phyloP scores from a whole-genome alignment of 2,797 vertebrate genomes.

The Antrozous pallidus region DNA sequence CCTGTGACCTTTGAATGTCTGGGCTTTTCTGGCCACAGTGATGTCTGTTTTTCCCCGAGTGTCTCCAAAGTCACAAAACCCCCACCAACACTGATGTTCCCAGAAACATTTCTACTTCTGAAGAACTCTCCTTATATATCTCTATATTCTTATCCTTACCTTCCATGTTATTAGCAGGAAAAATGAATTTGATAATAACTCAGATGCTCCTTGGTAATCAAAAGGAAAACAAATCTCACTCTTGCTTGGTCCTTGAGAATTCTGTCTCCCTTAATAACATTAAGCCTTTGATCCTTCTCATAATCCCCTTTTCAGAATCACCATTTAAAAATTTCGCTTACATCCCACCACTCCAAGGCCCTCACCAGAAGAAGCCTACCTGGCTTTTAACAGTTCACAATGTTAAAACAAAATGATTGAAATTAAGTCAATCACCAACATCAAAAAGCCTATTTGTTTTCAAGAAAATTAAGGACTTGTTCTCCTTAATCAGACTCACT shows the following conservation, averaged over 20 bases:
- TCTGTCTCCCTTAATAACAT: background rate
- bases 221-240: slow-evolving; percentile 6
- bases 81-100: background rate
- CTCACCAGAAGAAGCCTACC: background rate
- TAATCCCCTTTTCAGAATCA: background rate
- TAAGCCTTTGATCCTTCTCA: background rate
- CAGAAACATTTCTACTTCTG: slow-evolving; percentile 1
- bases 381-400: background rate
- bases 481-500: background rate
- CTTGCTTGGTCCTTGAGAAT: background rate
- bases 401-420: background rate
- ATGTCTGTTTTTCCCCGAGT: background rate
- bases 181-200: slow-evolving; percentile 21
- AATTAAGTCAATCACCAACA: background rate
- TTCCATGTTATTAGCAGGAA: background rate
- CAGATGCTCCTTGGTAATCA: background rate
- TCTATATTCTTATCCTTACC: background rate
- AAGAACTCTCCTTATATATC: background rate
- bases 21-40: background rate
- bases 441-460: background rate
- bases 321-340: background rate
- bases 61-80: background rate
- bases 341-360: background rate
- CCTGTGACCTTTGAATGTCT: background rate
- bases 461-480: background rate